A percentile compares a stretch with the other conserved stretches of the same genome.
These are phyloP conservation scores for Sitophilus oryzae DNA, from an alignment of 1,140 invertebrate genomes.

Conservation along the genomic window DNA sequence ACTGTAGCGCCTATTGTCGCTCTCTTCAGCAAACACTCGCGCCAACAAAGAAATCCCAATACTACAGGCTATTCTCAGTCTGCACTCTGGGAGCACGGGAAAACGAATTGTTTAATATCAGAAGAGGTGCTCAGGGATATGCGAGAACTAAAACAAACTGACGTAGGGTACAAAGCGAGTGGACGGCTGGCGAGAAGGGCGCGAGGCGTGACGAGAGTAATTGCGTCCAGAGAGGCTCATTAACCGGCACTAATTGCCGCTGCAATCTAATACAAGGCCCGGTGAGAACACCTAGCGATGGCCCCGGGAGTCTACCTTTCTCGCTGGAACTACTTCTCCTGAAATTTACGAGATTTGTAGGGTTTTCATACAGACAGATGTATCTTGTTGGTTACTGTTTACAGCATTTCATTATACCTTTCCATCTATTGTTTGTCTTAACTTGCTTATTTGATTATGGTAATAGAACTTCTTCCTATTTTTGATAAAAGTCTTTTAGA, in stretches of 20 bases:
- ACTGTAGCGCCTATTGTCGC: too few species aligned
- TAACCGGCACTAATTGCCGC: constrained; percentile 35
- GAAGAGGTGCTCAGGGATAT: constrained; percentile 4
- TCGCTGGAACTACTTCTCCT: background rate
- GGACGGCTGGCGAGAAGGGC: constrained; percentile 17
- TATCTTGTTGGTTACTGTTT: too few species aligned
- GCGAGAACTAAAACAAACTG: constrained; percentile 11
- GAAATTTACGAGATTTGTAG: constrained; percentile 2
- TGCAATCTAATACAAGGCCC: constrained; percentile 39
- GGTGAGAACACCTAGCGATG: constrained; percentile 24
- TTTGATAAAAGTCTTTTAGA: too few species aligned
- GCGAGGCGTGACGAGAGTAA: constrained; percentile 32
- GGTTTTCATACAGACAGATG: too few species aligned
- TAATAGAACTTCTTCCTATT: too few species aligned
- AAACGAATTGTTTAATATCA: constrained; percentile 26
- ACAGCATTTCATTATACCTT: too few species aligned
- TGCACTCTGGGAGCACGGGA: background rate
- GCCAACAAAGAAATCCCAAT: too few species aligned
- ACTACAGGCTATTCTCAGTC: too few species aligned
- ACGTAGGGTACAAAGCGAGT: constrained; percentile 20
- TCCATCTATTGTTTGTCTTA: too few species aligned
- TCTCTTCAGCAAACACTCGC: too few species aligned
- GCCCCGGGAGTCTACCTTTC: constrained; percentile 8
- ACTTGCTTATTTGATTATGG: too few species aligned
- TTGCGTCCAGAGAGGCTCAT: constrained; percentile 39